phyloP scores from a whole-genome alignment of 2,113 vertebrate genomes.

The Entosphenus tridentatus region DNA sequence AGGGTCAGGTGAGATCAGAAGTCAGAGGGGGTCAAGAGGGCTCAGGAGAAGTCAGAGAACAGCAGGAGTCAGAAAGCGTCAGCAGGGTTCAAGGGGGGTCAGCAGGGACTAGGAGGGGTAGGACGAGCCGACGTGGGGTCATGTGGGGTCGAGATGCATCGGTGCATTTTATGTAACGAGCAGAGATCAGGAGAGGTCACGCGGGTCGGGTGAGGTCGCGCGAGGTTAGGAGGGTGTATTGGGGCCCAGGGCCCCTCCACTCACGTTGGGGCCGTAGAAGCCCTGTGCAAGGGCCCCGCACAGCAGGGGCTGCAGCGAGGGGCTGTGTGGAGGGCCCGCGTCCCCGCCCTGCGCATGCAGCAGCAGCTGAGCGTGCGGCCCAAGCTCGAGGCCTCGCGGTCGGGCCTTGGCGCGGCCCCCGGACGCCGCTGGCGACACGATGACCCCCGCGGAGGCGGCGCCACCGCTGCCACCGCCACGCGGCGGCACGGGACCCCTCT shows the following conservation, averaged over 20 bases:
- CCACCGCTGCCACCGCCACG: background rate
- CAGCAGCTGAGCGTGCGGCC: background rate
- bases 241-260: background rate
- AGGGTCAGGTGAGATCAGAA: no score
- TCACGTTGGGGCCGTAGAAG: constrained; percentile 5
- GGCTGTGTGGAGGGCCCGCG: background rate
- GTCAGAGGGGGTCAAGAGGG: background rate
- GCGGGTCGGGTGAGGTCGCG: background rate
- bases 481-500: background rate
- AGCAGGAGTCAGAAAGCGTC: background rate
- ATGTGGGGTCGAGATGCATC: background rate
- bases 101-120: background rate
- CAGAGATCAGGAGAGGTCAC: background rate
- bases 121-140: background rate
- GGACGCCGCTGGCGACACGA: background rate
- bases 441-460: background rate
- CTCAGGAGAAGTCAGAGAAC: background rate
- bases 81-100: background rate
- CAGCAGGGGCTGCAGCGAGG: background rate
- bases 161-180: no score
- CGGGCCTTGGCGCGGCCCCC: background rate
- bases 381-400: background rate
- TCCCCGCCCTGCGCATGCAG: background rate
- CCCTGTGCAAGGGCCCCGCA: background rate
- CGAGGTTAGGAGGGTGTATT: background rate